phyloP scores from a whole-genome alignment of 2,113 vertebrate genomes.

The Lasiurus borealis region DNA sequence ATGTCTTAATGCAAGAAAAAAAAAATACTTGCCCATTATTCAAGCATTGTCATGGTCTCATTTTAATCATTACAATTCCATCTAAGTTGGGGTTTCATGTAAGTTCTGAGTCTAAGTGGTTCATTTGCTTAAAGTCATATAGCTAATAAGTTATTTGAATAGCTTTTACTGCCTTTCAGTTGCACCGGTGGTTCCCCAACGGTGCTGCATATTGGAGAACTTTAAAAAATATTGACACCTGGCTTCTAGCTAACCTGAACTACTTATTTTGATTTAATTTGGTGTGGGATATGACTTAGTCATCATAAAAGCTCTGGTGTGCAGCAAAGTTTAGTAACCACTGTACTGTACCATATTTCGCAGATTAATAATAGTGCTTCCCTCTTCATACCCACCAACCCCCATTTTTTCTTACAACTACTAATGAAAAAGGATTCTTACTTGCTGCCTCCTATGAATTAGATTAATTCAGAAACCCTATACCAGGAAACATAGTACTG shows the following conservation, averaged over 20 bases:
- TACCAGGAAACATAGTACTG: constrained; percentile 3
- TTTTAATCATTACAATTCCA: constrained; percentile 23
- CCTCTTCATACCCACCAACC: not conserved
- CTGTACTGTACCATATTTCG: constrained; percentile 10
- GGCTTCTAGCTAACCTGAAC: not conserved
- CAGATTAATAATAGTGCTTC: not conserved
- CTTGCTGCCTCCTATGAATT: not conserved
- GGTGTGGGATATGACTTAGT: not conserved
- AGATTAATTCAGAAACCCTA: not conserved
- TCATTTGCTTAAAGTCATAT: constrained; percentile 16
- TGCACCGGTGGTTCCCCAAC: not conserved
- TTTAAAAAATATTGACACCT: not conserved
- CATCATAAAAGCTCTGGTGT: not conserved
- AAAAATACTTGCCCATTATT: not conserved
- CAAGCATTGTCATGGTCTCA: not conserved
- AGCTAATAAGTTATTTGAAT: not conserved
- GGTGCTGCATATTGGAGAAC: not conserved
- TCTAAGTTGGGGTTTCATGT: not conserved
- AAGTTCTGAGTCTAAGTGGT: not conserved
- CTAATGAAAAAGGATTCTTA: not conserved
- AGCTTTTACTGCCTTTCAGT: not conserved
- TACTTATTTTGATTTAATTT: constrained; percentile 42
- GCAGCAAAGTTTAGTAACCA: not conserved
- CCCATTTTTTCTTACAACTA: not conserved
- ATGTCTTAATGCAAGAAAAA: not conserved